Percentiles rank a stretch among this genome's conserved stretches.
Evolutionary conservation across 2,113 vertebrate species (phyloP).

Genomic region (Myotis brandtii): DNA sequence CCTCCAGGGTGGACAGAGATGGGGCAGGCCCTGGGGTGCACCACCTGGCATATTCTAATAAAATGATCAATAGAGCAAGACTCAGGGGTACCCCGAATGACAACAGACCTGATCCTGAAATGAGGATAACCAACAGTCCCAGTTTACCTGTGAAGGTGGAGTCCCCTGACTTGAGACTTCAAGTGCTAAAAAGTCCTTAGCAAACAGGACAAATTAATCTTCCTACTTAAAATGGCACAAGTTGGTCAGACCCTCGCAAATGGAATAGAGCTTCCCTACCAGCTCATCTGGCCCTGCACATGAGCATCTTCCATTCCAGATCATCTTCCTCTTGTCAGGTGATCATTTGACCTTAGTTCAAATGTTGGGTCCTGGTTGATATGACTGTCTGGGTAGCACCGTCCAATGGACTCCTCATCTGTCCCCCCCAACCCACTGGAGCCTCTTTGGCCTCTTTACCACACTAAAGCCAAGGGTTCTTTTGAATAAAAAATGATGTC

Average conservation of each 20-base stretch:
- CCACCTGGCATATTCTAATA: not conserved
- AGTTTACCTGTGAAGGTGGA: not conserved
- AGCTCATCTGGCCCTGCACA: not conserved
- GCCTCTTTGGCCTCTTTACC: not conserved
- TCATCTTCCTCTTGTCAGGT: not conserved
- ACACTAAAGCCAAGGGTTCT: not conserved
- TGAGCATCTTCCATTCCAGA: not conserved
- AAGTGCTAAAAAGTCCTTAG: not conserved
- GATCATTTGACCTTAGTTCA: not conserved
- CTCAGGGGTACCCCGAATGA: not conserved
- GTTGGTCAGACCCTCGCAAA: not conserved
- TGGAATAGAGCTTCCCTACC: too few species aligned
- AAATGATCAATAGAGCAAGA: not conserved
- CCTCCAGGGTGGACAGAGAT: not conserved
- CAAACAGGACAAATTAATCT: not conserved
- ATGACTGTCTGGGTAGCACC: not conserved
- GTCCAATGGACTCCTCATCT: not conserved
- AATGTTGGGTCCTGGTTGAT: not conserved
- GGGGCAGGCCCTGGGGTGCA: not conserved
- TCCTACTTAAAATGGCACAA: not conserved
- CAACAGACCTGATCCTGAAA: not conserved
- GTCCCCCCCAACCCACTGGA: not conserved
- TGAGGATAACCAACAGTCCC: not conserved
- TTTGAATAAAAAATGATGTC: not conserved
- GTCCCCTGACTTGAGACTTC: not conserved